Evolutionary conservation across 2,797 vertebrate genomes (phyloP).

Genomic region (Phaenicophaeus curvirostris): DNA sequence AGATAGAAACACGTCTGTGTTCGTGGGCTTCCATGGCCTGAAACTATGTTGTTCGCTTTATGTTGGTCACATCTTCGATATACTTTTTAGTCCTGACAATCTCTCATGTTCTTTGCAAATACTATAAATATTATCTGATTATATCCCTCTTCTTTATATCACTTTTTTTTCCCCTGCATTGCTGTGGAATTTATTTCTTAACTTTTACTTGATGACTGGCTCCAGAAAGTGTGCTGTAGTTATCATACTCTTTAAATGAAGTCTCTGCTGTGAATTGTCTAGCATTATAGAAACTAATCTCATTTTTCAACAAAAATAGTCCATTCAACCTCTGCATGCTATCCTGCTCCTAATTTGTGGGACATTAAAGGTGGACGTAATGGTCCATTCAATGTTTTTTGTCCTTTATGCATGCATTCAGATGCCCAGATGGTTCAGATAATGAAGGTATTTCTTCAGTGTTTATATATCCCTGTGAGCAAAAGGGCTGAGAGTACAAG

Average conservation of each 20-base stretch:
- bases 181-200: not conserved
- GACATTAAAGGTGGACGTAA: not conserved
- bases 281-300: not conserved
- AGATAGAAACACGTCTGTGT: not conserved
- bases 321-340: not conserved
- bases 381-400: not conserved
- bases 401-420: not conserved
- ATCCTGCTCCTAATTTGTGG: not conserved
- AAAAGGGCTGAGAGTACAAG: not conserved
- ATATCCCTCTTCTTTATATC: not conserved
- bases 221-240: not conserved
- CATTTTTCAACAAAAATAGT: not conserved
- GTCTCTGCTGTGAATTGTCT: not conserved
- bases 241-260: not conserved
- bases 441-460: not conserved
- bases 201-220: not conserved
- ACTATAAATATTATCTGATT: not conserved
- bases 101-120: not conserved
- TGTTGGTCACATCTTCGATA: not conserved
- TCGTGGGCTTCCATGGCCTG: not conserved
- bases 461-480: not conserved
- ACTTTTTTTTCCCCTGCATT: rapidly evolving
- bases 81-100: not conserved
- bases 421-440: not conserved
- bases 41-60: not conserved